Base-by-base conservation (phyloP, 2,797 vertebrate species). In the Eulemur coronatus region DNA sequence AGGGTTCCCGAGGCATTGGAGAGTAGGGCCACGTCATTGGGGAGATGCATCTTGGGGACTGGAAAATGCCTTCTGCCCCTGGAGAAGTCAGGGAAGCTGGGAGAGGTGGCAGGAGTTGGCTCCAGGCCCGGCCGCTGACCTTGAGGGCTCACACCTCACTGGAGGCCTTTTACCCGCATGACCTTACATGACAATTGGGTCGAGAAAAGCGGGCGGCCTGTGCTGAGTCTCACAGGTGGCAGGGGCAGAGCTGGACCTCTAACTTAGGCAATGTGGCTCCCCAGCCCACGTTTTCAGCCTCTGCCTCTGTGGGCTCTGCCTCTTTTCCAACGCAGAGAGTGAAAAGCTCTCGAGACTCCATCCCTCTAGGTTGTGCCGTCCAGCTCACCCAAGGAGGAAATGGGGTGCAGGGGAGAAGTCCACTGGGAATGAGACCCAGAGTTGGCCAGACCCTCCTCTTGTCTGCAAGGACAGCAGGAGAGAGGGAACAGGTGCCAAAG, bases 141-240 rank as follows among this genome's bases (percentile, higher is more conserved):
- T 55, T 14, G 50, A 52, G 33, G 38, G 38, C 43, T 81, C 6
- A 7, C 2, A 1, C 2, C 18, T 18, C 2, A 0, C 7, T 5
- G 13, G 30, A 61, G 24, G 38, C 14, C 20, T 14, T 35, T 50
- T 5, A 24, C 24, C 12, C 22, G 1, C 7, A 38, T 26, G 46
- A 35, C 35, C 24, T 52, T 43, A 12, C 4, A 5, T 26, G 11
- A 69, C 33, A 59, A 35, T 22, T 26, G 22, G 63, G 35, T 14
- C 46, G 52, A 70, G 24, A 57, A 30, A 82, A 94, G 13, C 24
- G 4, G 24, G 41, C 43, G 38, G 14, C 2, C 33, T 30, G 12
- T 24, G 22, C 18, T 8, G 30, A 75, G 48, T 26, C 24, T 4
- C 67, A 26, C 15, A 14, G 10, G 3, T 30, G 33, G 48, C n/a